phyloP scores from a whole-genome alignment of 2,113 vertebrate species.

The Aptenodytes forsteri region DNA sequence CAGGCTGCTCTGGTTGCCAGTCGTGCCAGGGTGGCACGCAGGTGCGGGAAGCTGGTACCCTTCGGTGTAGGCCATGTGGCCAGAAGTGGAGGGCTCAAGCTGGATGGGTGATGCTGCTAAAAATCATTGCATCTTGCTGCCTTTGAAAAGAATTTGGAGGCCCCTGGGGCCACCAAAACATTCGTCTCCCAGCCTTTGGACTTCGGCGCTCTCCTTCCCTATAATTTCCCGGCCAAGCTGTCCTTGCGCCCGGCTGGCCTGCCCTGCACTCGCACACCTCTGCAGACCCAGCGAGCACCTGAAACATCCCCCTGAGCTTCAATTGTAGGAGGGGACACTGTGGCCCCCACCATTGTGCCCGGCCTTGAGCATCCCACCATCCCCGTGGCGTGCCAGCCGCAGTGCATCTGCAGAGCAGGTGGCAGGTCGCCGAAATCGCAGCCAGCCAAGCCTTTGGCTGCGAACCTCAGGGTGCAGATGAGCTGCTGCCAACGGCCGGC shows the following conservation, averaged over 20 bases:
- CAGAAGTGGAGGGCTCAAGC: not conserved
- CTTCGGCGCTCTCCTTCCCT: not conserved
- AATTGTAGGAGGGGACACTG: not conserved
- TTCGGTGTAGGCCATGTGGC: rapidly evolving
- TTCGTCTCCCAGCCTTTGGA: not conserved
- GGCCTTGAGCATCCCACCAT: not conserved
- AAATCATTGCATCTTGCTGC: not conserved
- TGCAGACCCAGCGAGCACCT: not conserved
- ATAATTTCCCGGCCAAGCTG: not conserved
- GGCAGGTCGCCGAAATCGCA: rapidly evolving
- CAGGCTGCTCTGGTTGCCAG: not conserved
- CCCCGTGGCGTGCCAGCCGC: rapidly evolving
- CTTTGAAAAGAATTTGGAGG: not conserved
- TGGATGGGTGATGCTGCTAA: not conserved
- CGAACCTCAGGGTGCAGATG: not conserved
- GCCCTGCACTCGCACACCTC: rapidly evolving
- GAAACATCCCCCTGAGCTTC: not conserved
- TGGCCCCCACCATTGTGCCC: not conserved
- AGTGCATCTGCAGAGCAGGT: not conserved
- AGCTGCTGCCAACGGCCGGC: not conserved
- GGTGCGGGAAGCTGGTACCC: too few relatives aligned
- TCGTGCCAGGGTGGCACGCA: rapidly evolving
- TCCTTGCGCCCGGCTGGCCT: not conserved
- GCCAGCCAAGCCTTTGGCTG: not conserved
- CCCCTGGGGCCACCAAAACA: not conserved